Percentiles rank a stretch among this genome's conserved stretches.
phyloP scores from a whole-genome alignment of 2,797 vertebrate species.

The Coregonus suidteri region DNA sequence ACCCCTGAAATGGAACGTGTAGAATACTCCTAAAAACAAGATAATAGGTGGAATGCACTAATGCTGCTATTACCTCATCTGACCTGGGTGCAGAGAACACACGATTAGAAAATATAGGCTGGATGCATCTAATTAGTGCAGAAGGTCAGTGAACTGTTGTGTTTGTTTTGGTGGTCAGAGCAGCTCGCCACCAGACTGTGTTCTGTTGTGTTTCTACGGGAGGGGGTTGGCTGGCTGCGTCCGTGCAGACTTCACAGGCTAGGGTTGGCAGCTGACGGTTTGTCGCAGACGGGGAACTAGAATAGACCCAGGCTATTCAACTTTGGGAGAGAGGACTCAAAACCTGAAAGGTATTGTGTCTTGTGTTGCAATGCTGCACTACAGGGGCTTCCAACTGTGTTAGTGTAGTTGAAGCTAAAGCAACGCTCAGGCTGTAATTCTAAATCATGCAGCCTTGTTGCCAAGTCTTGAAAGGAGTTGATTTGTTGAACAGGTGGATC shows the following conservation, averaged over 20 bases:
- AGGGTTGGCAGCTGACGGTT: too few species aligned
- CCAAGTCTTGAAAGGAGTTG: background rate
- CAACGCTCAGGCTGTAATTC: background rate
- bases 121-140: background rate
- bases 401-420: background rate
- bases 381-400: background rate
- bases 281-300: background rate
- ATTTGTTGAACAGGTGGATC: background rate
- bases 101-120: background rate
- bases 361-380: background rate
- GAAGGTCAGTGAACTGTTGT: slow-evolving; percentile 5
- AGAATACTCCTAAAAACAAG: background rate
- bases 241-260: background rate
- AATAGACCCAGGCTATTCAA: background rate
- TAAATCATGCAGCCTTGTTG: background rate
- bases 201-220: background rate
- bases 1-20: background rate
- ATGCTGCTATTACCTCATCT: background rate
- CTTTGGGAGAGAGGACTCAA: background rate
- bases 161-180: background rate
- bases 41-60: background rate
- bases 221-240: background rate
- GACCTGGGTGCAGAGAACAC: background rate
- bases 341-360: background rate
- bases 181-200: background rate